Evolutionary conservation across 2,797 vertebrate species (phyloP), one percentile per base, ranked within the genome.

Genomic region (Zalophus californianus): DNA sequence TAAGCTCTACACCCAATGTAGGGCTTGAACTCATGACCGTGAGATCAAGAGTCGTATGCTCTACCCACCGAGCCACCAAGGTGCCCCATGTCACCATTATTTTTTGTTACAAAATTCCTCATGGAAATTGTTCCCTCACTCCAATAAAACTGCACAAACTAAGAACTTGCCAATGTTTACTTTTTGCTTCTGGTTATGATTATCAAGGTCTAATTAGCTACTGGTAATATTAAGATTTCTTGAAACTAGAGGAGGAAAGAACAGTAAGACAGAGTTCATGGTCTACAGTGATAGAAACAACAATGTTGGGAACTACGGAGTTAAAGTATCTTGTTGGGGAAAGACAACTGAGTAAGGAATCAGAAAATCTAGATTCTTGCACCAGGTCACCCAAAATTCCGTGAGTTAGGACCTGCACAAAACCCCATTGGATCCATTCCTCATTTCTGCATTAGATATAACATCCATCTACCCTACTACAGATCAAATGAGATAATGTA

Each of bases 141-240:
- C 29, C 86, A 15, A 77, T 50, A 70, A 86, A 95, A 94, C 32
- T 64, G 12, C 29, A 82, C 35, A 91, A 84, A 58, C 52, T 92
- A 86, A 90, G 35, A 96, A 86, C 27, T 52, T 94, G 66, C 44
- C 79, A 83, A 44, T 94, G 84, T 86, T 94, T 89, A 35, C 44
- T 96, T 90, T 95, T 90, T 86, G 54, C 44, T 91, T 96, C 88
- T 86, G 38, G 58, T 70, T 89, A 56, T 62, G 89, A 64, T 77
- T 90, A 84, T 66, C n/a, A 58, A 95, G 44, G 64, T 91, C 56
- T 41, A 93, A 80, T 86, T 60, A 62, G 20, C 70, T 75, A 84
- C 54, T 50, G 20, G 80, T 25, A 48, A 64, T 38, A 83, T 62
- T 96, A 86, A 50, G 21, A 91, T 80, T 91, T 79, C 27, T 54